Conservation (phyloP, 92 coral and sea anemone genomes). For the Umimayanthus chanpuru region DNA sequence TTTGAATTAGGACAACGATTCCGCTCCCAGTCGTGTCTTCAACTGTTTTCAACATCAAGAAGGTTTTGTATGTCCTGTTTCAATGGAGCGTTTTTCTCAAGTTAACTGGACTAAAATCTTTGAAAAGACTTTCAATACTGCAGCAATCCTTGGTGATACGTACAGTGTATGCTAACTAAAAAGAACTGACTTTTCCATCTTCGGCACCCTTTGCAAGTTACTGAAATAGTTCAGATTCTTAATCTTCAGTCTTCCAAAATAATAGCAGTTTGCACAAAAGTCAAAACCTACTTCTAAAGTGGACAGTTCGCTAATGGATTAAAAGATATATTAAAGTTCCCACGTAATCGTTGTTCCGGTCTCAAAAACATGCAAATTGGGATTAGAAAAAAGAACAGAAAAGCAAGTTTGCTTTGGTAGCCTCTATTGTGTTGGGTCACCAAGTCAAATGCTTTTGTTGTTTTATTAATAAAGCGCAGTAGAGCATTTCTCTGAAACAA, state of each 20-base stretch:
- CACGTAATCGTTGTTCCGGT: not conserved
- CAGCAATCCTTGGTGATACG: not conserved
- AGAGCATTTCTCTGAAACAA: conserved; percentile 17
- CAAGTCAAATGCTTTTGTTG: not conserved
- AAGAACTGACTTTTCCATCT: not conserved
- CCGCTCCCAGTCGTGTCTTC: not conserved
- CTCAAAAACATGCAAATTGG: conserved; percentile 38
- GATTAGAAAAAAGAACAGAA: not conserved
- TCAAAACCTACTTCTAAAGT: not conserved
- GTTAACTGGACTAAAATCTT: not conserved
- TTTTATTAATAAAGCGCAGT: conserved; percentile 8
- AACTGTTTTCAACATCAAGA: not conserved
- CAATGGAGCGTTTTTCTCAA: not conserved
- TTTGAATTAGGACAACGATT: not conserved
- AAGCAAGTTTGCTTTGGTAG: conserved; percentile 9
- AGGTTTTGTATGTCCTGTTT: not conserved
- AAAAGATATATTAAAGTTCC: not conserved
- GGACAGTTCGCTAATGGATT: not conserved
- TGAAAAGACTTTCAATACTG: not conserved
- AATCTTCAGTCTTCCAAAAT: not conserved
- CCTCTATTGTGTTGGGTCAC: not conserved
- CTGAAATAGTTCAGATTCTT: not conserved
- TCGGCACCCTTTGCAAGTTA: not conserved
- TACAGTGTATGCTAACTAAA: not conserved
- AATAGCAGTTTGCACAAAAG: not conserved